Conservation (phyloP, 2,888 invertebrate species). For the Allolobophora icterica region DNA sequence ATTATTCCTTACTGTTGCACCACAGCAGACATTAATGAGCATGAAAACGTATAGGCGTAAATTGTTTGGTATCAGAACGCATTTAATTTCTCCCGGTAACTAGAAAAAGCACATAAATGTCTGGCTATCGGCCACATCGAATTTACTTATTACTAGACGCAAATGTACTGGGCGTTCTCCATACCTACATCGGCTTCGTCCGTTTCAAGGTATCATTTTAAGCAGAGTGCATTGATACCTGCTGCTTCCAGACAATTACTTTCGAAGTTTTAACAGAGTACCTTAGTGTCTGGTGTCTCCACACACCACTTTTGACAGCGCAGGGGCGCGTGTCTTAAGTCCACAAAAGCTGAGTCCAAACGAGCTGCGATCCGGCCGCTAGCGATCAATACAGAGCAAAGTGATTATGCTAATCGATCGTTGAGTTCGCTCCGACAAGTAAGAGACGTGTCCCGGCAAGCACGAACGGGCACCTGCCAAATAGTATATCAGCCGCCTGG, state of each 20-base stretch:
- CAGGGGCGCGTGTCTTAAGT: background rate
- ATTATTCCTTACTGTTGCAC: too few relatives aligned
- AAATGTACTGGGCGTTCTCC: background rate
- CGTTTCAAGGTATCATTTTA: background rate
- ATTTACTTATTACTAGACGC: background rate
- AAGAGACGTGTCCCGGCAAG: constrained; percentile 21
- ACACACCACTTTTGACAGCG: background rate
- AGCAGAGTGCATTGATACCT: background rate
- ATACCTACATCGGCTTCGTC: background rate
- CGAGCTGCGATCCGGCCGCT: background rate
- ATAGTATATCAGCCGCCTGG: constrained; percentile 1
- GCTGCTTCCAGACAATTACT: background rate
- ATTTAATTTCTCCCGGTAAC: background rate
- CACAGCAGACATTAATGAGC: too few relatives aligned
- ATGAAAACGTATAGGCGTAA: too few relatives aligned
- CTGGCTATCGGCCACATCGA: background rate
- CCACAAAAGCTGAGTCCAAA: background rate
- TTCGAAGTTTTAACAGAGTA: background rate
- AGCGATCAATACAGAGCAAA: background rate
- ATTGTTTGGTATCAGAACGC: background rate
- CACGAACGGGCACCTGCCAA: background rate
- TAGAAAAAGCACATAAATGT: background rate
- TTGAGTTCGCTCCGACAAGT: background rate
- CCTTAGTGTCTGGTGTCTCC: background rate
- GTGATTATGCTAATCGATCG: constrained; percentile 25